phyloP scores from a whole-genome alignment of 2,113 vertebrate genomes.

The Hyaena hyaena region DNA sequence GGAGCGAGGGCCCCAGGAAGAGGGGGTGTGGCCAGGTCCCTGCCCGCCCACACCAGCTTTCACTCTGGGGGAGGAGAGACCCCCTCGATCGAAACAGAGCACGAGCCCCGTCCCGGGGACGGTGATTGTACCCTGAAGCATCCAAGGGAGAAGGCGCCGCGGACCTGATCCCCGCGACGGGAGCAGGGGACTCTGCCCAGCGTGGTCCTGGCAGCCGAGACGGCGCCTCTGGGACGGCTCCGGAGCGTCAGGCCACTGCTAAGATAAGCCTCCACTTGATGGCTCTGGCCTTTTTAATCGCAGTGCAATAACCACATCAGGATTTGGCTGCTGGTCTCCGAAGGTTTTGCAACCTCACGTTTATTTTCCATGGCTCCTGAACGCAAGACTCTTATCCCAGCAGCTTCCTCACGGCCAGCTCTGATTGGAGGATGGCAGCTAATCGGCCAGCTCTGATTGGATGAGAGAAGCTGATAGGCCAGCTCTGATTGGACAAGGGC shows the following conservation, averaged over 20 bases:
- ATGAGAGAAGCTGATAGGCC: too few relatives aligned
- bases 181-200: rapidly evolving
- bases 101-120: rapidly evolving
- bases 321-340: not conserved
- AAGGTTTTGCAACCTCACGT: not conserved
- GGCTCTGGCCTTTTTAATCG: not conserved
- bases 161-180: rapidly evolving
- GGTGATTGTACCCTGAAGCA: not conserved
- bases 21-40: not conserved
- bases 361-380: rapidly evolving
- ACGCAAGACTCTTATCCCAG: not conserved
- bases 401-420: not conserved
- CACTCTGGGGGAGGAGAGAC: not conserved
- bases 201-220: rapidly evolving
- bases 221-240: rapidly evolving
- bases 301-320: not conserved
- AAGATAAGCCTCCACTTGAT: not conserved
- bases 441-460: too few relatives aligned
- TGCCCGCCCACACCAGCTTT: not conserved
- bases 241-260: not conserved
- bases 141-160: rapidly evolving
- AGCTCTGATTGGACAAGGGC: too few relatives aligned
- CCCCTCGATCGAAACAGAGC: not conserved
- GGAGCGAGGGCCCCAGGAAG: not conserved
- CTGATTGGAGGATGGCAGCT: not conserved